Evolutionary conservation across 2,888 invertebrate genomes (phyloP).

Genomic region (Philaethria dido): DNA sequence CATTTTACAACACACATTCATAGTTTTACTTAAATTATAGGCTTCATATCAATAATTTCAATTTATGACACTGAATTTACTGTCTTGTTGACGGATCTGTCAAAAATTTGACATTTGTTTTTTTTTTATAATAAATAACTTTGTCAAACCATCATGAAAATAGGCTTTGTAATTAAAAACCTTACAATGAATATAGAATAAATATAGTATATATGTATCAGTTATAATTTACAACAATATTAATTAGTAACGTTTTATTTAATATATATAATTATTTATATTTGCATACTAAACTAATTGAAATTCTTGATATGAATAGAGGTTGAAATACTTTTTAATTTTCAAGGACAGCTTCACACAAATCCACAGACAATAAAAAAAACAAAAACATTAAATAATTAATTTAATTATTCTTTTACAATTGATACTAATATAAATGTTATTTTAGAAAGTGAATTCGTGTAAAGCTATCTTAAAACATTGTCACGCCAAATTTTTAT

Average conservation of each 20-base stretch:
- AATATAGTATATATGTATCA: background rate
- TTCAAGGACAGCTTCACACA: background rate
- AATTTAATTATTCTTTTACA: background rate
- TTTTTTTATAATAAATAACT: background rate
- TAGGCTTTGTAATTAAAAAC: background rate
- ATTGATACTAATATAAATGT: background rate
- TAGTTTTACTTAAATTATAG: slow-evolving; percentile 50
- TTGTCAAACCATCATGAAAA: background rate
- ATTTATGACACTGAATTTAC: background rate
- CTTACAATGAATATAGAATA: too few species aligned
- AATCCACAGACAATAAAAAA: background rate
- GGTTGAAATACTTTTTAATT: background rate
- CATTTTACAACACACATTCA: slow-evolving; percentile 64
- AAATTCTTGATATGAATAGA: slow-evolving; percentile 12
- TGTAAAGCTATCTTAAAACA: slow-evolving; percentile 5
- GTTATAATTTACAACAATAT: too few species aligned
- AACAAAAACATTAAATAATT: background rate
- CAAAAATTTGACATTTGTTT: background rate
- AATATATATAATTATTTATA: background rate
- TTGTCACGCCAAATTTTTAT: background rate
- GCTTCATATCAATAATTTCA: slow-evolving; percentile 16
- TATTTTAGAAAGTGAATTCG: background rate
- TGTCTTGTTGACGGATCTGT: background rate
- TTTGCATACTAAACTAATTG: background rate
- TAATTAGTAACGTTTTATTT: background rate